These are phyloP conservation scores for Planococcus citri DNA, from an alignment of 1,140 invertebrate genomes.

Conservation along the genomic window DNA sequence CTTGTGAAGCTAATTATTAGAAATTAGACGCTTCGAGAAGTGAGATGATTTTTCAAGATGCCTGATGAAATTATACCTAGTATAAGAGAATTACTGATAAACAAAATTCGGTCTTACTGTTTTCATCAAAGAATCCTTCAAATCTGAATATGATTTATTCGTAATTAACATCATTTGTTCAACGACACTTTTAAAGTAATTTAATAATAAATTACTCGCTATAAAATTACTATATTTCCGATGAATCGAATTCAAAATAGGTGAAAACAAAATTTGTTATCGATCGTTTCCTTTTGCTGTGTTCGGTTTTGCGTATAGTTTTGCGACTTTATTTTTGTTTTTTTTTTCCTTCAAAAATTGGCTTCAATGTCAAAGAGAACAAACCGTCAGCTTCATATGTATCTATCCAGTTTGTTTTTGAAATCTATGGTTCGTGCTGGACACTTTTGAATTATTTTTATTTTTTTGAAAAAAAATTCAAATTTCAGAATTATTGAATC, in stretches of 20 bases:
- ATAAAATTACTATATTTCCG: background rate
- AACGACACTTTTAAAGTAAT: background rate
- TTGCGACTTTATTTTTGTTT: background rate
- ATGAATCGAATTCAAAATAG: no score
- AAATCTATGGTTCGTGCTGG: no score
- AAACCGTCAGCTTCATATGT: no score
- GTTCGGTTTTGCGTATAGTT: no score
- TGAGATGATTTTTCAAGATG: no score
- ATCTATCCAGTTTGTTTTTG: no score
- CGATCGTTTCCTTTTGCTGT: background rate
- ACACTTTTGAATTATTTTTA: no score
- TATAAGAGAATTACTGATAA: background rate
- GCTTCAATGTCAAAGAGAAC: background rate
- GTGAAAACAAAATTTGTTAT: background rate
- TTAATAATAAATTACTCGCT: background rate
- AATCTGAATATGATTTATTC: slow-evolving; percentile 12
- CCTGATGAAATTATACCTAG: no score
- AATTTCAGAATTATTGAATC: no score
- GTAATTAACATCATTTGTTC: slow-evolving; percentile 11
- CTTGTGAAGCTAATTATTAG: no score
- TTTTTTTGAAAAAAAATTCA: no score
- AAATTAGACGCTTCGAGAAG: no score
- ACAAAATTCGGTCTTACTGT: slow-evolving; percentile 1
- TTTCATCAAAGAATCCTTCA: slow-evolving; percentile 18
- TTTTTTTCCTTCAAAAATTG: background rate